Base-by-base conservation (phyloP, 2,113 vertebrate species). In the Phalacrocorax brasilianus region DNA sequence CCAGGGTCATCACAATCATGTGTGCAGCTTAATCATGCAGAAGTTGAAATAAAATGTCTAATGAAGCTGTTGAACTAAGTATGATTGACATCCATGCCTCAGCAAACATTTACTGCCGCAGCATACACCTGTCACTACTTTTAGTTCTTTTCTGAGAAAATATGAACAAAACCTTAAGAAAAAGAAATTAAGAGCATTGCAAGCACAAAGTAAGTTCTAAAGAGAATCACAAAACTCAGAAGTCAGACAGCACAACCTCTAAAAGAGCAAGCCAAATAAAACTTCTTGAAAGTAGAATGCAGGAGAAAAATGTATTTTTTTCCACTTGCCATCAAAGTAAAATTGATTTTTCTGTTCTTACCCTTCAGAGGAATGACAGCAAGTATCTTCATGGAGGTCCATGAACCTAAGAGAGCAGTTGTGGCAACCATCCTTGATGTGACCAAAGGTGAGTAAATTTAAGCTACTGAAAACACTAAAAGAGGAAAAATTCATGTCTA, bases 401-500 rank as follows among this genome's bases (percentile, higher is more conserved):
- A 74, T 68, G n/a, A 96, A 88, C 45, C 42, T 85, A 42, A 83
- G 32, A 94, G 58, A 83, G 19, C 30, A 80, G 55, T 45, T 88
- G 52, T 53, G 67, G 63, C 67, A 92, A 72, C 67, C 32, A 56
- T 52, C 79, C 88, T 53, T 71, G 72, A 63, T 88, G 59, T 32
- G 42, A 80, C 71, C 55, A 88, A 88, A 89, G 33, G 45, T 75
- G 74, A 90, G 71, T 89, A 96, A 94, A 88, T 96, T 84, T 76
- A 88, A 92, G 68, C 61, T 61, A 84, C 68, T 92, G 88, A 63
- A 94, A 96, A 96, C 91, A 95, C 47, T 95, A 88, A 93, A 93
- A 84, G 85, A 71, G 80, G 83, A 86, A 91, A 95, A 96, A 94
- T 61, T 93, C 52, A 94, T 81, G 66, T 84, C 83, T 80, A 81